These are phyloP conservation scores for Hydrotaea diabolus DNA, from an alignment of 2,888 invertebrate genomes.

Conservation along the genomic window DNA sequence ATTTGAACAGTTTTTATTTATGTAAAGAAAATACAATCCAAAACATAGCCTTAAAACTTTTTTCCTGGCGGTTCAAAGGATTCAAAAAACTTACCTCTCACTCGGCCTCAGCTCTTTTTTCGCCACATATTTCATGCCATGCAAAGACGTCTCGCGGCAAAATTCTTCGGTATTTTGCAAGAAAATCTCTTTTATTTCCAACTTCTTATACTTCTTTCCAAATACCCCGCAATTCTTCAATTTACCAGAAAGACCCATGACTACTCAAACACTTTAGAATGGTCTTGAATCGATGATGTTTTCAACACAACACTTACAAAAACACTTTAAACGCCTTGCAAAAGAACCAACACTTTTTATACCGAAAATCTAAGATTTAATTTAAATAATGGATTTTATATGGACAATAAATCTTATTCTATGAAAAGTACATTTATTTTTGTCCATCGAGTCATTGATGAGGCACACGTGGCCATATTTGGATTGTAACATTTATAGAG, in stretches of 20 bases:
- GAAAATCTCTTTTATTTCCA: conserved; percentile 60
- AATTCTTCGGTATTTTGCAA: conserved; percentile 75
- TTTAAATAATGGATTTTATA: background rate
- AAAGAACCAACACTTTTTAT: background rate
- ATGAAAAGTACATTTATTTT: too few relatives aligned
- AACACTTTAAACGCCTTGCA: background rate
- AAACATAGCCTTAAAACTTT: too few relatives aligned
- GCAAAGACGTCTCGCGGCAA: conserved; percentile 85
- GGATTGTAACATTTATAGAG: too few relatives aligned
- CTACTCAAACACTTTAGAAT: background rate
- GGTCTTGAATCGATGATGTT: background rate
- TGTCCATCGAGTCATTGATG: background rate
- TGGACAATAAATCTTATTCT: background rate
- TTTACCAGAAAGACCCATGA: background rate
- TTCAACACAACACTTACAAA: background rate
- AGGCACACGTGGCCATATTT: too few relatives aligned
- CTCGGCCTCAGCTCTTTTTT: conserved; percentile 82
- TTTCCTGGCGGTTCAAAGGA: too few relatives aligned
- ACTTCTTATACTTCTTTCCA: background rate
- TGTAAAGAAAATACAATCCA: too few relatives aligned
- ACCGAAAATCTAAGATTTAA: background rate
- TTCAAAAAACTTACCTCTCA: conserved; percentile 79
- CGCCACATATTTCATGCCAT: conserved; percentile 87
- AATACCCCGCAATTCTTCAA: background rate
- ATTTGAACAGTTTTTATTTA: too few relatives aligned